phyloP scores from a whole-genome alignment of 2,888 invertebrate species.

The Drosophila eohydei region DNA sequence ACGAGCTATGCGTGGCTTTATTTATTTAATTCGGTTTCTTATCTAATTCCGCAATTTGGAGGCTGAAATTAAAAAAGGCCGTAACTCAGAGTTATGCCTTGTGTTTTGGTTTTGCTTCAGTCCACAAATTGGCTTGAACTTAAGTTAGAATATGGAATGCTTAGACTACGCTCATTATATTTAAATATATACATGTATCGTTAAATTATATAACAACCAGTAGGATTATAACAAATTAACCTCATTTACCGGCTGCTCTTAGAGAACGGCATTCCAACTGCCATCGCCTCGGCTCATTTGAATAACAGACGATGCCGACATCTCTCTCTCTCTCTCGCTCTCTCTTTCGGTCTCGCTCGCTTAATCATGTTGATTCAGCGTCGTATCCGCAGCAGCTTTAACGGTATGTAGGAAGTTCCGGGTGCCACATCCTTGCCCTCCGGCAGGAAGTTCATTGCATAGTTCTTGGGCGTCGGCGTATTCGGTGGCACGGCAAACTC shows the following conservation, averaged over 20 bases:
- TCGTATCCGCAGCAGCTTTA: conserved; percentile 55
- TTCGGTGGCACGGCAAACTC: conserved; percentile 62
- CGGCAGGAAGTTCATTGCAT: conserved; percentile 79
- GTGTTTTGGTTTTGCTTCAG: conserved; percentile 1
- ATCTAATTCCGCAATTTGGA: conserved; percentile 41
- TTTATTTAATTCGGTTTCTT: conserved; percentile 31
- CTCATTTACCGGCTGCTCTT: conserved; percentile 50
- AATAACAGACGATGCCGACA: conserved; percentile 68
- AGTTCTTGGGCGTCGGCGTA: conserved; percentile 76
- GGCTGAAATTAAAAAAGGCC: conserved; percentile 47
- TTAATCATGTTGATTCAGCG: conserved; percentile 40
- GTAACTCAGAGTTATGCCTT: conserved; percentile 50
- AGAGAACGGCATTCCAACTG: conserved; percentile 62
- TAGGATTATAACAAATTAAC: conserved; percentile 70
- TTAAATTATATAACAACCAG: conserved; percentile 68
- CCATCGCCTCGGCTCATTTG: conserved; percentile 53
- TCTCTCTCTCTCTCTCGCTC: not conserved
- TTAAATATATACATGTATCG: conserved; percentile 56
- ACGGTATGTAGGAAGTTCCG: conserved; percentile 82
- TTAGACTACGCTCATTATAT: conserved; percentile 35
- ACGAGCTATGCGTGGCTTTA: conserved; percentile 43
- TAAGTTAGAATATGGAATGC: conserved; percentile 58
- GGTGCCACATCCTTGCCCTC: conserved; percentile 80
- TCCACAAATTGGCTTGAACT: conserved; percentile 48
- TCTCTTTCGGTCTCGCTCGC: not conserved